Conservation (phyloP, 2,888 invertebrate genomes). For the Yponomeuta sedellus region DNA sequence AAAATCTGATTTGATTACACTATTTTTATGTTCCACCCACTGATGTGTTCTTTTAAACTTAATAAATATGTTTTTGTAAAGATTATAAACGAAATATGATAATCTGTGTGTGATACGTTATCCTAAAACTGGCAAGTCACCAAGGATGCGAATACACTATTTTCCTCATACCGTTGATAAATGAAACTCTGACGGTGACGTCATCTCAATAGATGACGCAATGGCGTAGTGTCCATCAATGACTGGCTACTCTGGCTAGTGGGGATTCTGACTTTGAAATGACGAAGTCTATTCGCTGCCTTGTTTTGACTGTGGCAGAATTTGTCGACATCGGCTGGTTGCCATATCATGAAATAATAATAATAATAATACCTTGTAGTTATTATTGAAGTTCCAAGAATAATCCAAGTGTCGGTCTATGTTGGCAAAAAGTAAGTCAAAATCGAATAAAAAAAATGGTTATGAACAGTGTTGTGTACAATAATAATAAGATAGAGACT, state of each 20-base stretch:
- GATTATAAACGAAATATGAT: too few relatives aligned
- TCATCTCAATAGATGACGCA: background rate
- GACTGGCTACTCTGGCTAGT: background rate
- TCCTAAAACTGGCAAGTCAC: too few relatives aligned
- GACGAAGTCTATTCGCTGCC: background rate
- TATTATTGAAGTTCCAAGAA: background rate
- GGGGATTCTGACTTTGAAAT: background rate
- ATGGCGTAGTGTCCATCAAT: background rate
- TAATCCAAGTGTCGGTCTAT: background rate
- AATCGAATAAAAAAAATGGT: background rate
- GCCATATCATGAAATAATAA: too few relatives aligned
- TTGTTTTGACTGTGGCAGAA: too few relatives aligned
- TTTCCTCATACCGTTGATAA: background rate
- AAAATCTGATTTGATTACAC: too few relatives aligned
- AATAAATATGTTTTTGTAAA: too few relatives aligned
- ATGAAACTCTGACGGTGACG: background rate
- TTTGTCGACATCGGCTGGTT: too few relatives aligned
- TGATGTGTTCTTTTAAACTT: too few relatives aligned
- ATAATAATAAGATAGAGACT: background rate
- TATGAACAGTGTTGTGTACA: background rate
- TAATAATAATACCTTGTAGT: background rate
- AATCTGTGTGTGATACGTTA: too few relatives aligned
- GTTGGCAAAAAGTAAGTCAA: background rate
- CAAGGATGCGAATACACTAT: too few relatives aligned
- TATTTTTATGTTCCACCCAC: too few relatives aligned